These are phyloP conservation scores for Meiosimyza decipiens DNA, from an alignment of 2,888 invertebrate species.

Conservation along the genomic window DNA sequence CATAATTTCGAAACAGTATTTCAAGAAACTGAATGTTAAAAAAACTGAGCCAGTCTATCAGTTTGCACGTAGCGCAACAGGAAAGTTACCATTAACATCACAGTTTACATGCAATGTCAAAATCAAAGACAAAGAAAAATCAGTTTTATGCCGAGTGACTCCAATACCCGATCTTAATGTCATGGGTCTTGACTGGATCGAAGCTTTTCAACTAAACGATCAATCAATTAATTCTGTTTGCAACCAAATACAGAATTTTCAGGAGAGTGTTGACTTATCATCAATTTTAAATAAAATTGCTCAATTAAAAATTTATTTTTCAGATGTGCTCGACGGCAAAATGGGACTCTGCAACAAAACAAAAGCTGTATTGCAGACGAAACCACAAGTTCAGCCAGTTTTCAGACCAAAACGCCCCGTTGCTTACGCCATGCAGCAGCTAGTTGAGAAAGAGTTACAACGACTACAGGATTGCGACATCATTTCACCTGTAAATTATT, in stretches of 20 bases:
- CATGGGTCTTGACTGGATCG: slow-evolving; percentile 36
- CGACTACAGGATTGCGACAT: slow-evolving; percentile 40
- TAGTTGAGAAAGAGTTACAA: slow-evolving; percentile 41
- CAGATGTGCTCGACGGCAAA: slow-evolving; percentile 38
- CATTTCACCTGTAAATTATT: slow-evolving; percentile 41
- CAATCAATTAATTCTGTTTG: too few relatives aligned
- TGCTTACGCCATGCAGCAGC: slow-evolving; percentile 42
- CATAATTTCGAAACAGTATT: slow-evolving; percentile 41
- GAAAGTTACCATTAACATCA: slow-evolving; percentile 36
- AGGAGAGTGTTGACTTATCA: too few relatives aligned
- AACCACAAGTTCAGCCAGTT: slow-evolving; percentile 39
- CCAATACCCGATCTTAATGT: slow-evolving; percentile 31
- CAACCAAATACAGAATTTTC: too few relatives aligned
- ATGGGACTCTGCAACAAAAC: slow-evolving; percentile 41
- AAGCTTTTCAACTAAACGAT: slow-evolving; percentile 32
- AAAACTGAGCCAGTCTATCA: slow-evolving; percentile 31
- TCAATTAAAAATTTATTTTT: slow-evolving; percentile 32
- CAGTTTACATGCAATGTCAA: slow-evolving; percentile 41
- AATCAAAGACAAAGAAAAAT: slow-evolving; percentile 24
- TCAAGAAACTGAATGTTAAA: slow-evolving; percentile 30
- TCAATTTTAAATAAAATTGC: too few relatives aligned
- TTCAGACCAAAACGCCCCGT: slow-evolving; percentile 44
- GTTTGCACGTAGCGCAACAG: slow-evolving; percentile 42
- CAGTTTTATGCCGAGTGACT: slow-evolving; percentile 35
- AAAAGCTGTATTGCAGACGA: slow-evolving; percentile 41